Evolutionary conservation across 2,113 vertebrate species (phyloP), one percentile per base, ranked within the genome.

Genomic region (Notechis scutatus): DNA sequence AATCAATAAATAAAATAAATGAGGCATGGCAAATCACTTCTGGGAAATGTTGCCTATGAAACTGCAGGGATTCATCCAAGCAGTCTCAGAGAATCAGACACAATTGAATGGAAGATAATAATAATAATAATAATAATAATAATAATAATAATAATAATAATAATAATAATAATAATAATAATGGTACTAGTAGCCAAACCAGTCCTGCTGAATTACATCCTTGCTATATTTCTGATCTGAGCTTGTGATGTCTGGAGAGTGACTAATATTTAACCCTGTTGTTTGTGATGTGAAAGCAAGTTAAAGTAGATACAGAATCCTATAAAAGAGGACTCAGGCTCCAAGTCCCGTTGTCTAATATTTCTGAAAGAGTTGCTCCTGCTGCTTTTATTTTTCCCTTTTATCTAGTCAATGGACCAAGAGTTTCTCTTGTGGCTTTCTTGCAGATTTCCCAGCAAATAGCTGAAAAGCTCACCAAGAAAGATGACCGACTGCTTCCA

Each of bases 391-490:
- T 61, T 42, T 52, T 52, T 20, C 20, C 59, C 15, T 69, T 64
- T 21, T 10, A 69, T 8, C 29, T 55, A 39, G 90, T 55, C 50
- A 55, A 21, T n/a, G 54, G 47, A 90, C 26, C 39, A 6, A 92
- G 34, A 20, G 23, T 42, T 18, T 54, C 56, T 34, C 5, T 54
- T 24, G 59, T 50, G 15, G 45, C 88, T 90, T 92, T 29, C 81
- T 88, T 90, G 12, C 92, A 98, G 97, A 92, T 98, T 0, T 95
- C 97, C 93, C 86, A 8, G 0, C 34, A 94, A 42, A 81, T 98
- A 95, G 96, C 97, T 87, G 94, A 96, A 94, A 96, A 95, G 11
- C 96, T 98, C 81, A 91, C 93, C 14, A 93, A 97, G 50, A 93
- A 94, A 85, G 94, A 95, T 56, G 95, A 29, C 61, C 94, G 92